Base-by-base conservation (phyloP, 2,888 invertebrate species). In the Cheilosia vernalis region DNA sequence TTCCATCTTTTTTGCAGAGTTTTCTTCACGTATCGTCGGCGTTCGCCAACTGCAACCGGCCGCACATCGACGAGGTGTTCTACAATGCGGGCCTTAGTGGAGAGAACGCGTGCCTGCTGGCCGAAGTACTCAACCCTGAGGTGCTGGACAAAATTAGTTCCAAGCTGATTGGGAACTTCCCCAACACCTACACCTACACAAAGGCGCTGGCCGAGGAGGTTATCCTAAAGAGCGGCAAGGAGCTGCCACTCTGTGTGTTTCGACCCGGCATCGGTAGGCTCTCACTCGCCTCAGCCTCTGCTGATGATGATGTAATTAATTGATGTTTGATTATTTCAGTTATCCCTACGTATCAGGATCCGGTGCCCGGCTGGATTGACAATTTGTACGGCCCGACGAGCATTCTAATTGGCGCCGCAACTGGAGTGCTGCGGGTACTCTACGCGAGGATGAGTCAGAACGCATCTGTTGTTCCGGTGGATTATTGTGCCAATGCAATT, bases 101-200 rank as follows among this genome's bases (percentile, higher is more conserved):
- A 3, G 89, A 90, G 7, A 90, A 91, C 77, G 88, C 92, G n/a
- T 88, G 91, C 37, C 76, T 88, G 49, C 63, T 92, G 64, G 87
- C 89, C 24, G 89, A 92, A 5, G 88, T 88, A 15, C 83, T 92
- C 7, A 91, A 91, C 82, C 89, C 90, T 2, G 90, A 92, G 37
- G 88, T 90, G 10, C 58, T 93, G 2, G 90, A 92, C 66, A 87
- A 87, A 7, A 89, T 92, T 81, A 87, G 91, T 24, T 66, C 87
- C 0, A 88, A 88, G 3, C 79, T 91, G 56, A 77, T 89, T 37
- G 89, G 89, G 37, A 88, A 87, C 21, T 91, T 88, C 81, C 95
- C 96, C 3, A 96, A 96, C 90, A 95, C 95, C 1, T 96, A 96
- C 91, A 94, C 95, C 4, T 95, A 93, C 89, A 95, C 96, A 7